A percentile compares a stretch with the other conserved stretches of the same genome.
These are phyloP conservation scores for Puffinus mauretanicus DNA, from an alignment of 2,113 vertebrate genomes.

Conservation along the genomic window DNA sequence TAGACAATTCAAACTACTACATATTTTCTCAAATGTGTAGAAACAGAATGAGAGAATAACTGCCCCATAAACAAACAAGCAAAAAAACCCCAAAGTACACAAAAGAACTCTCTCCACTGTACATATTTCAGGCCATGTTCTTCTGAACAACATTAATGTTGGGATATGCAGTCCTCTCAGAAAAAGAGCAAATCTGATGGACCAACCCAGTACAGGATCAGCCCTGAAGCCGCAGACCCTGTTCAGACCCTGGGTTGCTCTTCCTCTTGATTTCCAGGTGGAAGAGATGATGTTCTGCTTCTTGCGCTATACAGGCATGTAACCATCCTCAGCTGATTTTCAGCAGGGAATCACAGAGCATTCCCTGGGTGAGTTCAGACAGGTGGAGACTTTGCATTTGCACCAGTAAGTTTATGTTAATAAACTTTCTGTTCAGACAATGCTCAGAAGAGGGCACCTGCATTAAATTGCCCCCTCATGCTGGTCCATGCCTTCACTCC, in stretches of 20 bases:
- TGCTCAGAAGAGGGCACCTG: background rate
- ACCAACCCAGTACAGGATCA: background rate
- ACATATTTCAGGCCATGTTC: fast-evolving
- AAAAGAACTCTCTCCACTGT: background rate
- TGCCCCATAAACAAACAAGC: background rate
- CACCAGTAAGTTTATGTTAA: background rate
- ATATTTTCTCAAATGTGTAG: background rate
- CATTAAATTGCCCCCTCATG: conserved; percentile 12
- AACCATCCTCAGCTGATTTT: background rate
- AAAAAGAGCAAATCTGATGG: background rate
- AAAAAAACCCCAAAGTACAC: background rate
- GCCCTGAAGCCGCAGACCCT: background rate
- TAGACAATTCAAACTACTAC: background rate
- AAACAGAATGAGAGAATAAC: background rate
- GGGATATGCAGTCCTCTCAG: background rate
- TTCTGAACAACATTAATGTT: background rate
- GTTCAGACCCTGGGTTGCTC: background rate
- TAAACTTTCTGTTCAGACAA: background rate
- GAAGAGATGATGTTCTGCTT: background rate
- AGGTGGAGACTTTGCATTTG: background rate
- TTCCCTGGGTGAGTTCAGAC: background rate
- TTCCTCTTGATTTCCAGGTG: background rate
- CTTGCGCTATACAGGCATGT: background rate
- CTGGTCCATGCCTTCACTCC: background rate
- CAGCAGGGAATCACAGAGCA: background rate